These are phyloP conservation scores for Chymomyza caudatula DNA, from an alignment of 2,888 invertebrate genomes.

Conservation along the genomic window DNA sequence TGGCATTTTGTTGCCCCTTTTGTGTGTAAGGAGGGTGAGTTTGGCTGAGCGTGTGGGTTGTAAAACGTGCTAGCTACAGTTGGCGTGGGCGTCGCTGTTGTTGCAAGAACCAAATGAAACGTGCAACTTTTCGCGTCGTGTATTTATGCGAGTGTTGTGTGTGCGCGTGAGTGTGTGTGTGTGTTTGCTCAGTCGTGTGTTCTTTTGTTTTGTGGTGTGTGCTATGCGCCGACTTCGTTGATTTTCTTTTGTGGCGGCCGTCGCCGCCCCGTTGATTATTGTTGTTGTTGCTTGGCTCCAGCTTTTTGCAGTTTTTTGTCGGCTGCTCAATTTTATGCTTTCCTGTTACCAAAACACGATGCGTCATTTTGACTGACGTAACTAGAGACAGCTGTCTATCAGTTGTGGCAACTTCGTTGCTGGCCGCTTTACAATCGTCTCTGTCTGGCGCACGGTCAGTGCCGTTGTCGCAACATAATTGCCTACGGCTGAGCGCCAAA, in stretches of 20 bases:
- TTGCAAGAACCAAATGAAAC: constrained; percentile 6
- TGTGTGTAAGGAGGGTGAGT: neutral
- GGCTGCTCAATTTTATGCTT: constrained; percentile 70
- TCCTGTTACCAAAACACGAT: constrained; percentile 79
- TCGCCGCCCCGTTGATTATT: constrained; percentile 16
- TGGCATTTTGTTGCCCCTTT: neutral
- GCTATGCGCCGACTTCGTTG: constrained; percentile 25
- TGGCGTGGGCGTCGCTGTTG: neutral
- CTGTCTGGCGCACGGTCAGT: neutral
- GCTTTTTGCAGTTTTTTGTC: neutral
- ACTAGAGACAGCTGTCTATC: constrained; percentile 78
- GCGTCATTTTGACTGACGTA: constrained; percentile 79
- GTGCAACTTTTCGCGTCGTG: neutral
- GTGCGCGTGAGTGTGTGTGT: constrained; percentile 1
- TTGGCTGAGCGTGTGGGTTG: neutral
- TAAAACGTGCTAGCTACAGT: neutral
- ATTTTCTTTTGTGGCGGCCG: constrained; percentile 54
- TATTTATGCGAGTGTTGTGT: neutral
- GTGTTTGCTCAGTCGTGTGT: constrained; percentile 22
- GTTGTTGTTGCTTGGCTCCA: neutral
- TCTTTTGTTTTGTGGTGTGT: constrained; percentile 61
- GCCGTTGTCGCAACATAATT: constrained; percentile 19
- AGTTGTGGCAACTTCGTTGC: constrained; percentile 49
- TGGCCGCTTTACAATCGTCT: constrained; percentile 33
- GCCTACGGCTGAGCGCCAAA: neutral